Evolutionary conservation across 2,888 invertebrate species (phyloP).

Genomic region (Elegia similella): DNA sequence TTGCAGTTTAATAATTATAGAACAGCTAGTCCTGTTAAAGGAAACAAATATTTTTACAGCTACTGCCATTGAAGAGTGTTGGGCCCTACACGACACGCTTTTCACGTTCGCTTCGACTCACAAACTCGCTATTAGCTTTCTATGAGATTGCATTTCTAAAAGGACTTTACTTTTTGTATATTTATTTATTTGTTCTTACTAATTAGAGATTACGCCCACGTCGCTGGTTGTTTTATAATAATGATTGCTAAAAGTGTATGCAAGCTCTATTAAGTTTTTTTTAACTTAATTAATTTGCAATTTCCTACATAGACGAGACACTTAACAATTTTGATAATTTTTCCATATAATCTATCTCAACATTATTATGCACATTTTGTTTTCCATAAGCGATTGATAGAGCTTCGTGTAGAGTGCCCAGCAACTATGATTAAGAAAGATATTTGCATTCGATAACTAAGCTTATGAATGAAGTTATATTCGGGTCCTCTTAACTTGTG

Average conservation of each 20-base stretch:
- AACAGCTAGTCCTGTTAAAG: conserved; percentile 63
- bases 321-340: too few species aligned
- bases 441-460: background rate
- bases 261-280: too few species aligned
- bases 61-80: conserved; percentile 41
- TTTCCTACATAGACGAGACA: background rate
- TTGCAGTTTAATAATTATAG: conserved; percentile 49
- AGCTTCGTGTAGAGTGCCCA: conserved; percentile 14
- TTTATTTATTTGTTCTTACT: too few species aligned
- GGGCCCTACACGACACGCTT: conserved; percentile 23
- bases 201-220: too few species aligned
- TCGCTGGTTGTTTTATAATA: too few species aligned
- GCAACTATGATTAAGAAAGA: background rate
- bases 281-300: background rate
- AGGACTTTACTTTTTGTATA: too few species aligned
- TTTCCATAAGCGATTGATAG: conserved; percentile 4
- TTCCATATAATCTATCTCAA: background rate
- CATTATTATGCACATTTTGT: background rate
- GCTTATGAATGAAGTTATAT: conserved; percentile 6
- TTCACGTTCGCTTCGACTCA: background rate
- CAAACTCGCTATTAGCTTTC: too few species aligned
- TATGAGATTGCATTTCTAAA: too few species aligned
- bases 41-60: conserved; percentile 34
- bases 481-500: conserved; percentile 5
- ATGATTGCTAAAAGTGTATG: too few species aligned